Conservation (phyloP, 2,797 vertebrate species). For the Hoplostethus atlanticus region DNA sequence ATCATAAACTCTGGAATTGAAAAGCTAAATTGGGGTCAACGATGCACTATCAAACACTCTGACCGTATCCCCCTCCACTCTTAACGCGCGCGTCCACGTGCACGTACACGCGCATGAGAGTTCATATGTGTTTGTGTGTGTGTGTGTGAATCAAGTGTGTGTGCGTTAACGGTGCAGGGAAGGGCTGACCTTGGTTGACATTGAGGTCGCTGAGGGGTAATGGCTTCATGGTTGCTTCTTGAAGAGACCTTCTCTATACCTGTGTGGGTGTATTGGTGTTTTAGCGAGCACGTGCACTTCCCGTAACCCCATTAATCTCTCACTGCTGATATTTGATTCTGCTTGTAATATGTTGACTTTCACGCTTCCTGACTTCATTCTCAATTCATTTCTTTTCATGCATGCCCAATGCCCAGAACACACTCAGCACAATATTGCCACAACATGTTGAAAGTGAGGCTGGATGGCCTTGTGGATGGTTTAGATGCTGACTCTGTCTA, state of each 20-base stretch:
- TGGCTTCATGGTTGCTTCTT: conserved; percentile 7
- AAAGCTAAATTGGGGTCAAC: conserved; percentile 58
- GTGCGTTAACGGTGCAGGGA: conserved; percentile 13
- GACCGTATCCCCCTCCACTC: conserved; percentile 29
- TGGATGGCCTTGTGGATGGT: conserved; percentile 15
- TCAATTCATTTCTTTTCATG: conserved; percentile 33
- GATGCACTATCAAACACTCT: conserved; percentile 42
- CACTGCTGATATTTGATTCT: conserved; percentile 38
- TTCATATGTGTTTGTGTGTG: not conserved
- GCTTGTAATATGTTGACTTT: conserved; percentile 12
- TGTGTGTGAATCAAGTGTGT: not conserved
- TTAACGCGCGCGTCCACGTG: conserved; percentile 18
- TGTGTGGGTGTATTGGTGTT: not conserved
- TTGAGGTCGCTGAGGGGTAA: conserved; percentile 38
- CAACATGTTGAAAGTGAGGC: conserved; percentile 35
- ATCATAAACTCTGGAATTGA: conserved; percentile 40
- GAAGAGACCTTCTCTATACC: not conserved
- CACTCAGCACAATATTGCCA: conserved; percentile 37
- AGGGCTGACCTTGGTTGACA: conserved; percentile 57
- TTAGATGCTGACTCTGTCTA: conserved; percentile 58
- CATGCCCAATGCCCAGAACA: conserved; percentile 23
- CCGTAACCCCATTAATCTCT: conserved; percentile 22
- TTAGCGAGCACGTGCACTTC: not conserved
- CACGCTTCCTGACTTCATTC: conserved; percentile 19
- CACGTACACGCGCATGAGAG: not conserved